Conservation (phyloP, 2,797 vertebrate species). For the Gastrophryne carolinensis region DNA sequence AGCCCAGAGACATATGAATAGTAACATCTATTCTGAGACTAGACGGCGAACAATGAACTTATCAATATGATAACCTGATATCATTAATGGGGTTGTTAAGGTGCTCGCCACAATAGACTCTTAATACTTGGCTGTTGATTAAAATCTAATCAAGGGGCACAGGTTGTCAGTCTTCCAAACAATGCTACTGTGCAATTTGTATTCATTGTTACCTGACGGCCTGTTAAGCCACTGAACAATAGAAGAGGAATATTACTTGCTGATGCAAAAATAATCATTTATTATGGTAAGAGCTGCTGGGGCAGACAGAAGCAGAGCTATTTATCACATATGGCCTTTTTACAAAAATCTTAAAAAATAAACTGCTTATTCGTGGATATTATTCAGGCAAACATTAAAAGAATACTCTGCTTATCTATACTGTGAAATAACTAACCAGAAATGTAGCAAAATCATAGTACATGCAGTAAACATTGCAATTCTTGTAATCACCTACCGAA, state of each 20-base stretch:
- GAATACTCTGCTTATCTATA: too few relatives aligned
- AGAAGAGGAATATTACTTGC: slow-evolving; percentile 14
- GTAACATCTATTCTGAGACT: slow-evolving; percentile 42
- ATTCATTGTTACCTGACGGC: slow-evolving; percentile 39
- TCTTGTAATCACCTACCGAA: too few relatives aligned
- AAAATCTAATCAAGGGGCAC: slow-evolving; percentile 49
- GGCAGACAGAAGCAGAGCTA: neutral
- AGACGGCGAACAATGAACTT: slow-evolving; percentile 40
- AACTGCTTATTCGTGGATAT: neutral
- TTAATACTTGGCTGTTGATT: slow-evolving; percentile 45
- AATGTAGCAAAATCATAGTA: too few relatives aligned
- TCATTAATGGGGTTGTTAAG: slow-evolving; percentile 41
- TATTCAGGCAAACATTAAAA: neutral
- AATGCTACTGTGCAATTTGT: slow-evolving; percentile 33
- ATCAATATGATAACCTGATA: slow-evolving; percentile 51
- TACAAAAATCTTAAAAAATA: neutral
- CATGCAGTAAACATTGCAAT: too few relatives aligned
- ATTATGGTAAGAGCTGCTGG: slow-evolving; percentile 7
- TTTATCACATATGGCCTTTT: neutral
- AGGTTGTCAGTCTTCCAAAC: slow-evolving; percentile 42
- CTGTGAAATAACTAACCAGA: too few relatives aligned
- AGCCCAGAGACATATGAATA: slow-evolving; percentile 35
- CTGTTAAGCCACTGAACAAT: slow-evolving; percentile 1
- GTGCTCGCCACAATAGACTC: slow-evolving; percentile 40
- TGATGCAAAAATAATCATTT: slow-evolving; percentile 16